Evolutionary conservation across 2,797 vertebrate species (phyloP), one percentile per base, ranked within the genome.

Genomic region (Rhynchotus rufescens): DNA sequence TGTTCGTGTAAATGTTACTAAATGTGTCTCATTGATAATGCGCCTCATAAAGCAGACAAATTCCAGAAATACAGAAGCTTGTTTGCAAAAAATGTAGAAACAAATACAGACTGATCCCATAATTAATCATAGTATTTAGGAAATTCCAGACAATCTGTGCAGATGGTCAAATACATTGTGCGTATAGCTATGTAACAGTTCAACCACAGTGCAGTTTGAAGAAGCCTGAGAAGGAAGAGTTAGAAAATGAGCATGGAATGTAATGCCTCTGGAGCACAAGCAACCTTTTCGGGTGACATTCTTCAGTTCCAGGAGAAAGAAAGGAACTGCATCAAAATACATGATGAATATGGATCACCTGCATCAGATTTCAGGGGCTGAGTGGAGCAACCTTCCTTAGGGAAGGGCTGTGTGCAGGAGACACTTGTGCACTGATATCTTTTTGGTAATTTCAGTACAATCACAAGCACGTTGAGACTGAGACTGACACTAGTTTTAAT

Each of bases 31-130:
- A 44, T 45, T 69, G 88, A 89, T 92, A 91, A 91, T 42, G 79
- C 92, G 93, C 90, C 72, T 94, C 85, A 56, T 23, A 83, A 82
- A 92, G 38, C 28, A 93, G 88, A 89, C 73, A 92, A 72, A 73
- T 95, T 96, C 89, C 95, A 96, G 93, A 96, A 97, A 95, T 87
- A 92, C 92, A 95, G 96, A 97, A 97, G 95, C 92, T 93, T 85
- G 78, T 82, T 81, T 96, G 36, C 83, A 95, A 92, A 90, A 91
- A 93, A 96, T 73, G 79, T 85, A 91, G 88, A 92, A 94, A 93
- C 88, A 94, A 96, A 96, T 86, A 88, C 84, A 96, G 91, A 79
- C 86, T 71, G 80, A 95, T 77, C 84, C 72, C 11, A 21, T 92
- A 92, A 95, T 93, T 85, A 95, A 96, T 95, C 89, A 90, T 4